Evolutionary conservation across 2,113 vertebrate species (phyloP), one percentile per base, ranked within the genome.

Genomic region (Protobothrops mucrosquamatus): DNA sequence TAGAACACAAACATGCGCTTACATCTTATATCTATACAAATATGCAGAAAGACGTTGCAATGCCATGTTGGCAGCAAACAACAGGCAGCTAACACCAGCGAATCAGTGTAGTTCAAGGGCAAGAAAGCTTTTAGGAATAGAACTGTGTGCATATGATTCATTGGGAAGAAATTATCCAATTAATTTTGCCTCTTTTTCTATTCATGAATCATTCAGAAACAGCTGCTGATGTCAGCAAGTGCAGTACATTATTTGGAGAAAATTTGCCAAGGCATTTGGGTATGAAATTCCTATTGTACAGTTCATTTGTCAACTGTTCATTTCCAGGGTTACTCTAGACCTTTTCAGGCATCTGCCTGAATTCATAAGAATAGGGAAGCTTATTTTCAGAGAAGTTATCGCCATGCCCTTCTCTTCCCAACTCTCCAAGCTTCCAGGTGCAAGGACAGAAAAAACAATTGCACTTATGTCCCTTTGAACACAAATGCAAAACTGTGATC

Each of bases 1-100:
- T 96, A 97, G 96, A 98, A 97, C 97, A 96, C 97, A 98, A 98
- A 98, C 93, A 97, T 96, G 96, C 96, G 81, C 96, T 97, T 96
- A 95, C 95, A 97, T 98, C 96, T 97, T 61, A 46, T 96, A 96
- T 97, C 97, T 97, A 96, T 97, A 98, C 96, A 98, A 97, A 98
- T 96, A 98, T 24, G 96, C 97, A 97, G 96, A 87, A 97, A 97
- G 97, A 97, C 97, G 97, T 97, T 95, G 91, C 74, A 97, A 96
- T 97, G 97, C 97, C 97, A 98, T 94, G 95, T 95, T 97, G 96
- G 97, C 95, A 96, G 95, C 95, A 94, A 96, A 97, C 96, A 97
- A 97, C 97, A 98, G 94, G 94, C 97, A 97, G 94, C 93, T 94
- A 93, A 94, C 92, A 85, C 94, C 94, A 95, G 94, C 92, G 88